phyloP scores from a whole-genome alignment of 2,888 invertebrate species.

The Caenorhabditis sinica region DNA sequence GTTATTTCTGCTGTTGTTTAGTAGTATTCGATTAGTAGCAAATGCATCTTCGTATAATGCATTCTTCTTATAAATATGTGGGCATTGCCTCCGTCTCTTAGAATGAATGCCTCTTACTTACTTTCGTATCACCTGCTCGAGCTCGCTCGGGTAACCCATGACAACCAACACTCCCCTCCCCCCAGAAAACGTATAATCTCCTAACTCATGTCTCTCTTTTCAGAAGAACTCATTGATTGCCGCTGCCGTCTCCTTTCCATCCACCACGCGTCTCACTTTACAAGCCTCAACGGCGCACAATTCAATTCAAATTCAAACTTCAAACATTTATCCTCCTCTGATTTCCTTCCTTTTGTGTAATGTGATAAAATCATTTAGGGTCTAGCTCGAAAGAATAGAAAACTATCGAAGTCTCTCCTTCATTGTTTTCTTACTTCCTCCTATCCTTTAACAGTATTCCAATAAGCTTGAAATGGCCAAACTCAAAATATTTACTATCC shows the following conservation, averaged over 20 bases:
- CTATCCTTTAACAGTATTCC: constrained; percentile 7
- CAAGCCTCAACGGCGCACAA: neutral
- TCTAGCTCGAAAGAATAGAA: constrained; percentile 4
- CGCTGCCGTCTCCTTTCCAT: neutral
- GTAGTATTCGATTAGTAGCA: no score
- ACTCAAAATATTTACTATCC: constrained; percentile 30
- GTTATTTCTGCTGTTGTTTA: no score
- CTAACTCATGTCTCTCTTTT: constrained; percentile 22
- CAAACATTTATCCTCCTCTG: neutral
- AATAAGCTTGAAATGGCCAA: constrained; percentile 13
- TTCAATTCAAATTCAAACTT: no score
- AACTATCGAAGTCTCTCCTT: neutral
- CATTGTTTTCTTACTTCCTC: neutral
- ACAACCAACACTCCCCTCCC: constrained; percentile 20
- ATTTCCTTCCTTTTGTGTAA: constrained; percentile 3
- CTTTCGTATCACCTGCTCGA: constrained; percentile 24
- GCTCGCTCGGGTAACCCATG: constrained; percentile 27
- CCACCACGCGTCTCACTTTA: neutral
- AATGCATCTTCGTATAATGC: no score
- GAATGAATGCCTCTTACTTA: neutral
- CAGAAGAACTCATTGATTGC: constrained; percentile 24
- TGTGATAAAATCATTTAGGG: constrained; percentile 33
- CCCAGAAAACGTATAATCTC: neutral
- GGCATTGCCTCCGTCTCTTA: neutral
- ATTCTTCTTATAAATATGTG: no score